Conservation (phyloP, 2,888 invertebrate genomes). For the Apamea anceps region DNA sequence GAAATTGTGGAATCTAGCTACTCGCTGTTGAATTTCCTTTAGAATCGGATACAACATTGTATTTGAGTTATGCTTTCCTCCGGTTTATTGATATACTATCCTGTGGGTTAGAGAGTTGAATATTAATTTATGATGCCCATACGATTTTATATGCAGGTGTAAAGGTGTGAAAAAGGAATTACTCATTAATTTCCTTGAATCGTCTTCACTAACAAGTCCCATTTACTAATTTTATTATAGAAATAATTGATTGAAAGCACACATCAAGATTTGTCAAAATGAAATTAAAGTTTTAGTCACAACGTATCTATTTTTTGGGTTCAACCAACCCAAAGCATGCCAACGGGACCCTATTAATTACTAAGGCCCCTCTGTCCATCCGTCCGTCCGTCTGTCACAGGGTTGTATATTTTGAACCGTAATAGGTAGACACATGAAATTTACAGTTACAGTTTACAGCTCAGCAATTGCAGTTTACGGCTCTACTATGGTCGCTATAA, state of each 20-base stretch:
- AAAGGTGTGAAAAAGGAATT: neutral
- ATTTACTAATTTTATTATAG: neutral
- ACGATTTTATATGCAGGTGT: neutral
- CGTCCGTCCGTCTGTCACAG: no score
- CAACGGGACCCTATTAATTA: no score
- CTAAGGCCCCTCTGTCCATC: neutral
- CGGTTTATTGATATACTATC: slow-evolving; percentile 6
- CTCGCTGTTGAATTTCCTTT: slow-evolving; percentile 22
- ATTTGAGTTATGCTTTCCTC: slow-evolving; percentile 45
- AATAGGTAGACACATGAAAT: no score
- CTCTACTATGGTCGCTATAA: neutral
- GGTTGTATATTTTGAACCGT: no score
- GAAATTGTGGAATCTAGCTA: neutral
- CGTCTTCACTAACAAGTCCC: neutral
- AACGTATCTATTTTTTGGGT: neutral
- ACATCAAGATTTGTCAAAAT: neutral
- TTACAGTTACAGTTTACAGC: no score
- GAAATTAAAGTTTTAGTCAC: no score
- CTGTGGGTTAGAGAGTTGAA: neutral
- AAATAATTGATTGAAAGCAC: neutral
- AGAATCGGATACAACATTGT: slow-evolving; percentile 37
- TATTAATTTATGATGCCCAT: neutral
- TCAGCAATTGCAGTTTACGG: no score
- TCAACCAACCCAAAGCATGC: no score
- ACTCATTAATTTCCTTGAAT: neutral